Base-by-base conservation (phyloP, 2,797 vertebrate genomes). In the Hypotaenidia okinawae region DNA sequence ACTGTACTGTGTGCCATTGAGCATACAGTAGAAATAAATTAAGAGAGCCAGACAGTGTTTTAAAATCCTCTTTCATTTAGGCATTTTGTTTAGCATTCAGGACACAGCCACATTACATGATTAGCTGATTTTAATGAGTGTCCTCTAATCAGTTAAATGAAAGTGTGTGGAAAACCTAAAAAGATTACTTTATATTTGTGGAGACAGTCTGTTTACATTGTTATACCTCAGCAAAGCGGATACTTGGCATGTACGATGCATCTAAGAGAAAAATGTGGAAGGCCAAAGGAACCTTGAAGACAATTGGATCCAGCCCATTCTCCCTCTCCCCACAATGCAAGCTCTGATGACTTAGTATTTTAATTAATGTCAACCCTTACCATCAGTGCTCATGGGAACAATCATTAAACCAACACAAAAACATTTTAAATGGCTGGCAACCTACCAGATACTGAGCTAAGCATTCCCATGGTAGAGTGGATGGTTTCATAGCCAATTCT, bases 391-490 rank as follows among this genome's bases (percentile, higher is more conserved):
- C 95, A 95, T 92, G 97, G 96, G 95, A 97, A 94, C 93, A 95
- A 96, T 97, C 95, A 96, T 91, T 97, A 96, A 96, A 92, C 93
- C 82, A 91, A 92, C 97, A 97, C 97, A 97, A 97, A 98, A 97
- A 97, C 97, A 96, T 98, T 97, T 95, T 87, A 97, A 97, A 97
- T 73, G 94, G 84, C 94, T 98, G 97, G 97, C 98, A 98, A 41
- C 82, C 92, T 96, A 95, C 97, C 97, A 98, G 96, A 86, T 80
- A 93, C 94, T 33, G 94, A 97, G 96, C 96, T 97, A 96, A 97
- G 96, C 89, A 97, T 97, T 97, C 94, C 91, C 68, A 96, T 95
- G 96, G 78, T 91, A 88, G 96, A 94, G 83, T 89, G 95, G 96
- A 96, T 10, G 55, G 95, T 89, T 93, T 95, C 93, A 70, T 96